Evolutionary conservation across 2,797 vertebrate species (phyloP).

Genomic region (Enteromius anoplus): DNA sequence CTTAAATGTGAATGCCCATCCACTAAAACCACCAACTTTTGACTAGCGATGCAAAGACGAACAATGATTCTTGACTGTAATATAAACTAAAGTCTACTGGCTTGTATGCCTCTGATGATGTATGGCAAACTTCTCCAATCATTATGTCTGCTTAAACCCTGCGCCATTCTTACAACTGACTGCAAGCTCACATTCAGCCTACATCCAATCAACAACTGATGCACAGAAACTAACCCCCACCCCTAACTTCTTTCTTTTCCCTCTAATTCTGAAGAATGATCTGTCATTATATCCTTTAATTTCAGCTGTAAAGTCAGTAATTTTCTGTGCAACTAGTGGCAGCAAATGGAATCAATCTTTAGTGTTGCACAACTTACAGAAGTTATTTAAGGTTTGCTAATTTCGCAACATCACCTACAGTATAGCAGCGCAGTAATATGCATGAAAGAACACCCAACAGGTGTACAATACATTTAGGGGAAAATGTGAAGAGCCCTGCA

Average conservation of each 20-base stretch:
- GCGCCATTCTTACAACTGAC: not conserved
- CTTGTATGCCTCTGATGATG: not conserved
- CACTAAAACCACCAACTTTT: not conserved
- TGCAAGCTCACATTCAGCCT: not conserved
- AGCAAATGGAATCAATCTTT: conserved; percentile 10
- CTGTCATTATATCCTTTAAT: not conserved
- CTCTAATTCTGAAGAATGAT: not conserved
- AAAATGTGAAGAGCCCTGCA: conserved; percentile 51
- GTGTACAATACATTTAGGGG: conserved; percentile 59
- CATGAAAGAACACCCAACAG: conserved; percentile 52
- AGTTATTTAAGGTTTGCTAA: not conserved
- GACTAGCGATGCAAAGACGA: not conserved
- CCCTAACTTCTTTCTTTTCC: not conserved
- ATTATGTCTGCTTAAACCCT: not conserved
- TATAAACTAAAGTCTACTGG: not conserved
- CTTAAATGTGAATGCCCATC: not conserved
- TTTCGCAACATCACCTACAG: not conserved
- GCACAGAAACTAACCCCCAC: not conserved
- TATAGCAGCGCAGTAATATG: not conserved
- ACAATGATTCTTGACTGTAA: not conserved
- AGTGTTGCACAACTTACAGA: not conserved
- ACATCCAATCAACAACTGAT: not conserved
- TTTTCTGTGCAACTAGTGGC: not conserved
- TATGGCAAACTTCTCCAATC: not conserved
- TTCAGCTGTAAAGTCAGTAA: not conserved